Base-by-base conservation (phyloP, 2,113 vertebrate species). In the Varanus komodoensis region DNA sequence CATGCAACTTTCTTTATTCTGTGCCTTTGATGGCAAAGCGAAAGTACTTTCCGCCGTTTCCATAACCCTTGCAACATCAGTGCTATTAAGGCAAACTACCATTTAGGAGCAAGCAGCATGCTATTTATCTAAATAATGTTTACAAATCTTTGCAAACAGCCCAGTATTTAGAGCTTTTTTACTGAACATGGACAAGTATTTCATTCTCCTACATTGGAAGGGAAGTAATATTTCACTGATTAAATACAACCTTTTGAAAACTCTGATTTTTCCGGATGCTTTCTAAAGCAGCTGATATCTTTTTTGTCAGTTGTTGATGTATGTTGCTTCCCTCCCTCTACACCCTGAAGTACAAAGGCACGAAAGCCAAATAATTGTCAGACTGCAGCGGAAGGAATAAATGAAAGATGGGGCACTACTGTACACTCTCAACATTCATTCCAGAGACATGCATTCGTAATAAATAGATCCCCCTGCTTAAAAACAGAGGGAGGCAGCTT, bases 181-280 rank as follows among this genome's bases (percentile, higher is more conserved):
- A 12, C 88, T 82, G 74, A 92, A 89, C 74, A 73, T 9, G 93
- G 86, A 75, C 89, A 93, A 92, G 74, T 88, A 93, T 9, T 44
- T 94, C 50, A 84, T 90, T 93, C 29, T 91, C 86, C 90, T 52
- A 81, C 25, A 68, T 0, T 89, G n/a, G 64, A 93, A 94, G 44
- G 6, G 87, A 93, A 93, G 74, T 1, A 94, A 80, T 94, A 90
- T 88, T 92, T 95, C 81, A 94, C 57, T 83, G 88, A 91, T 90
- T 91, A 94, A 91, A 93, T 89, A 91, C 91, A 93, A 90, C 1
- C 1, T n/a, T 91, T 57, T 94, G 80, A 82, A 89, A 92, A 61
- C 27, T 91, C 17, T 11, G 50, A 82, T 85, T 69, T 12, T 89
- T 93, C 81, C 50, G 91, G 90, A 82, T 75, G 84, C 15, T 77